Evolutionary conservation across 2,888 invertebrate genomes (phyloP), one percentile per base, ranked within the genome.

Genomic region (Microplitis manilae): DNA sequence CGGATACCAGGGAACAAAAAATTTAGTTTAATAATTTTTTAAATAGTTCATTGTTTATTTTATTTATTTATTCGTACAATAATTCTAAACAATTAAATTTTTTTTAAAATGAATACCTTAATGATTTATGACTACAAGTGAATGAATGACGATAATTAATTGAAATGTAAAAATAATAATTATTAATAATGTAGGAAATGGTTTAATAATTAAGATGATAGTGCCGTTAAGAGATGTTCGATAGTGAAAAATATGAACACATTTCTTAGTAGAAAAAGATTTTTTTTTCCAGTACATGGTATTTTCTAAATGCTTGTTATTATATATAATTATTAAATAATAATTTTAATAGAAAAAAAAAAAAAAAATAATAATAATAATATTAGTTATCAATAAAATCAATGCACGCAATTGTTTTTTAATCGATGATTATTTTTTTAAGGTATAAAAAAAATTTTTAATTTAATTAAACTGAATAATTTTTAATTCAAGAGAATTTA

Each of bases 1-100:
- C 87, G 88, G 77, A 85, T 87, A 88, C 82, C 87, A 88, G 88
- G 88, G 89, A 89, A 89, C 87, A 84, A 80, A 85, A 83, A 84
- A 84, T 80, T 84, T 83, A 79, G 74, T 68, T 81, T 77, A 78
- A 82, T 81, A 83, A 83, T 62, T 72, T 30, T 80, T 81, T 82
- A 81, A 80, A 76, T 82, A 39, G 59, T 77, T 30, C 30, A 30
- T 73, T 83, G 83, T 85, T 85, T 83, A 84, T 81, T 85, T 86
- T 85, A 82, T 79, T 85, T 85, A 84, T 83, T 86, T 85, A 79
- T 83, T 86, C 84, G 86, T 84, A 87, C 85, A 85, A 81, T 78
- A 70, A 39, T 59, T 84, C 81, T 84, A 72, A 86, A 86, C 85
- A 86, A 84, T 85, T 77, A 81, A 81, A 83, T 72, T 81, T 72